Evolutionary conservation across 2,797 vertebrate species (phyloP).

Genomic region (Oreochromis grahami): DNA sequence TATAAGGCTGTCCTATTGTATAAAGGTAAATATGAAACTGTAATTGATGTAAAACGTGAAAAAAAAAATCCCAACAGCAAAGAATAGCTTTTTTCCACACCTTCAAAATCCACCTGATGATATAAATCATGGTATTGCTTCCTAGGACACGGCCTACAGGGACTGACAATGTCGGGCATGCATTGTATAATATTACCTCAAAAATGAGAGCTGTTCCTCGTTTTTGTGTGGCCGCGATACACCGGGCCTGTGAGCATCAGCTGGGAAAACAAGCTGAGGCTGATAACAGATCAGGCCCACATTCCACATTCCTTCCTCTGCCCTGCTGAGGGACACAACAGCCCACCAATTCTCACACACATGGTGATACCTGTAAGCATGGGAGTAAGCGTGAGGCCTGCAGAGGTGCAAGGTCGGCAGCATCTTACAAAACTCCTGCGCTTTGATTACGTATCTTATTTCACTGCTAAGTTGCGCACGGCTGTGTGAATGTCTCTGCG

Average conservation of each 20-base stretch:
- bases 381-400: conserved; percentile 32
- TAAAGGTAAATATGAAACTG: background rate
- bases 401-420: conserved; percentile 15
- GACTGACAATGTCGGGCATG: conserved; percentile 6
- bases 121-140: background rate
- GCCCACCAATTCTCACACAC: conserved; percentile 48
- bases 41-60: background rate
- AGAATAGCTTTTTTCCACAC: background rate
- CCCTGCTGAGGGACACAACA: conserved; percentile 30
- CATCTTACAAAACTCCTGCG: conserved; percentile 36
- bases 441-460: conserved; percentile 54
- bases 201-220: background rate
- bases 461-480: conserved; percentile 25
- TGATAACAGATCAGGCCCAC: conserved; percentile 53
- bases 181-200: background rate
- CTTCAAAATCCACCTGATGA: background rate
- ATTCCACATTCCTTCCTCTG: conserved; percentile 49
- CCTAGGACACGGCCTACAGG: background rate
- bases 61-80: background rate
- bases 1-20: background rate
- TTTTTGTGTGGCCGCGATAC: background rate
- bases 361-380: conserved; percentile 8
- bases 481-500: conserved; percentile 20
- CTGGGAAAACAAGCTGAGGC: conserved; percentile 55
- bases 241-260: conserved; percentile 44